Percentiles rank a stretch among this genome's conserved stretches.
phyloP scores from a whole-genome alignment of 2,797 vertebrate genomes.

The Diglossa cyanea region DNA sequence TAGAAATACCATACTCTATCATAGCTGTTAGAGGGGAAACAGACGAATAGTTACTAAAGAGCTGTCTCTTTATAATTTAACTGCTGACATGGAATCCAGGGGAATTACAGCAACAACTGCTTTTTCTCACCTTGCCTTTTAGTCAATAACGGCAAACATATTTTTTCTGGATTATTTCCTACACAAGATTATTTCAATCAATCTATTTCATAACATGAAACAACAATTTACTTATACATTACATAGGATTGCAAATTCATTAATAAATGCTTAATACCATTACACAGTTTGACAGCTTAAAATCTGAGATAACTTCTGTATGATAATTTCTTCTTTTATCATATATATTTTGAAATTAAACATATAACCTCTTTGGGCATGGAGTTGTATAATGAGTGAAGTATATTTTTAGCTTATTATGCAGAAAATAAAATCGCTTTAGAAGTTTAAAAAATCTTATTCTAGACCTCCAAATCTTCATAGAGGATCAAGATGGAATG shows the following conservation, averaged over 20 bases:
- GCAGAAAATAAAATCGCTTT: not conserved
- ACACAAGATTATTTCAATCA: not conserved
- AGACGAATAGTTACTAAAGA: not conserved
- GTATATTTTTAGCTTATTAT: not conserved
- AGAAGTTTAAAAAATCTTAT: not conserved
- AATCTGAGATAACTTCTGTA: not conserved
- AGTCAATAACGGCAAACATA: not conserved
- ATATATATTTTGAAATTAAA: not conserved
- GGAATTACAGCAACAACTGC: not conserved
- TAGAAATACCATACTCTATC: not conserved
- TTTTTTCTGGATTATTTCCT: not conserved
- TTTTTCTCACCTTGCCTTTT: not conserved
- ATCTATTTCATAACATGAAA: not conserved
- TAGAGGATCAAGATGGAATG: not conserved
- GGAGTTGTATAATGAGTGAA: rapidly evolving
- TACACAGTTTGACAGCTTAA: not conserved
- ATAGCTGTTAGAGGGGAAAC: not conserved
- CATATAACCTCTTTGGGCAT: not conserved
- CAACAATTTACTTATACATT: not conserved
- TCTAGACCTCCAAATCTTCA: not conserved
- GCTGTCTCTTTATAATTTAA: not conserved
- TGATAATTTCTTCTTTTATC: not conserved
- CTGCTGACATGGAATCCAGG: not conserved
- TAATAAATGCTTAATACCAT: not conserved
- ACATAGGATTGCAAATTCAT: not conserved